Evolutionary conservation across 1,140 invertebrate genomes (phyloP), one percentile per base, ranked within the genome.

Genomic region (Tetramorium simillimum): DNA sequence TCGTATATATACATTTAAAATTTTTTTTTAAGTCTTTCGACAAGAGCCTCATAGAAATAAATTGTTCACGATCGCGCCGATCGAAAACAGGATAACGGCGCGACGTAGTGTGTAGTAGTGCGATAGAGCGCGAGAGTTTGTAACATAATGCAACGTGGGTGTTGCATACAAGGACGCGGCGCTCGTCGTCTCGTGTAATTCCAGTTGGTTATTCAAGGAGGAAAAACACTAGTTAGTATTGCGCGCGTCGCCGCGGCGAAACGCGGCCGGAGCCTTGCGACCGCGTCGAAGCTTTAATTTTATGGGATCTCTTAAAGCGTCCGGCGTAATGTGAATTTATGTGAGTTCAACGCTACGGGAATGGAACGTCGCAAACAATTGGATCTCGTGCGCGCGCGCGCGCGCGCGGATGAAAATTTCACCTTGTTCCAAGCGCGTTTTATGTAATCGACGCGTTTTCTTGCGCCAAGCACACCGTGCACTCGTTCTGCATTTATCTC

Each of bases 91-190:
- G 4, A 73, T 37, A 73, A 62, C 43, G 33, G n/a, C 33, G 16
- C 37, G 53, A 84, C 69, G 40, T 56, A 53, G n/a, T n/a, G n/a
- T n/a, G n/a, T n/a, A n/a, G n/a, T n/a, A n/a, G 14, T 12, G n/a
- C 7, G 77, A 49, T 53, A n/a, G 49, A 37, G 43, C 2, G 24
- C 75, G 46, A 60, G 58, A 78, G n/a, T 65, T 62, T 43, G n/a
- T 40, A 77, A 40, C 46, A 65, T 77, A 76, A 85, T 51, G 46
- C 82, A 78, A 65, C n/a, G 85, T 86, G 77, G 85, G 85, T 86
- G 77, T 86, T 70, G 43, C 58, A 28, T n/a, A 46, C 85, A 86
- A 86, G 85, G 85, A 62, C 82, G 18, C 46, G 49, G 53, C 82
- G 43, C 33, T 14, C 60, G 82, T 56, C 46, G 82, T 56, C 46